Percentiles rank a stretch among this genome's conserved stretches.
Conservation (phyloP, 64 coral and sea anemone genomes). For the Anthopleura sola region DNA sequence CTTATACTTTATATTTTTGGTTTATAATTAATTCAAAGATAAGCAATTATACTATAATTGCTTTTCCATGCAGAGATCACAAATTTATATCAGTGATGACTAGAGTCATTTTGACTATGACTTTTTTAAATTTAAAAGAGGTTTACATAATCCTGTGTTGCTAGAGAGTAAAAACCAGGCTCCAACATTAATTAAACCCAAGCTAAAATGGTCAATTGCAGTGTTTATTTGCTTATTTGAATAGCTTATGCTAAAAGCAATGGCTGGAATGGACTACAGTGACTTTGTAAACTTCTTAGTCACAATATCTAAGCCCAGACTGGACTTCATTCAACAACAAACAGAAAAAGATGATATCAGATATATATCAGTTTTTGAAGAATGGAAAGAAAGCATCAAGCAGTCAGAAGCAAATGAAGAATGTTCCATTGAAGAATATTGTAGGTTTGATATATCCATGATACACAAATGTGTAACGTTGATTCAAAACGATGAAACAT, state of each 20-base stretch:
- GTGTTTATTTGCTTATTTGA: neutral
- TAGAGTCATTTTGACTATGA: too few species aligned
- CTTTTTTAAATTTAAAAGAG: too few species aligned
- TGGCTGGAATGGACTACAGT: constrained; percentile 58
- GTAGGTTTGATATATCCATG: constrained; percentile 31
- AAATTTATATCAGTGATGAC: too few species aligned
- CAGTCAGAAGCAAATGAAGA: constrained; percentile 8
- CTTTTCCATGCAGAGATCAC: too few species aligned
- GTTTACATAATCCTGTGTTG: too few species aligned
- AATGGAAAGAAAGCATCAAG: constrained; percentile 27
- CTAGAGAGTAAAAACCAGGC: too few species aligned
- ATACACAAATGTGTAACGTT: neutral
- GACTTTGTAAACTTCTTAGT: constrained; percentile 63
- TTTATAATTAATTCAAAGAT: too few species aligned
- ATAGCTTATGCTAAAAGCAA: constrained; percentile 62
- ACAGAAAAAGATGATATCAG: neutral
- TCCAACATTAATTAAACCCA: too few species aligned
- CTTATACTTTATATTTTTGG: too few species aligned
- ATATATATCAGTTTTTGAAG: constrained; percentile 17
- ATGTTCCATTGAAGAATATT: constrained; percentile 1
- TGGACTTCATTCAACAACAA: neutral
- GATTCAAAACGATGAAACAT: neutral
- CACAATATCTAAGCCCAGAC: constrained; percentile 41
- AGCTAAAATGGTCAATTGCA: too few species aligned
- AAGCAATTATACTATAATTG: too few species aligned